Evolutionary conservation across 2,888 invertebrate species (phyloP).

Genomic region (Furcula furcula): DNA sequence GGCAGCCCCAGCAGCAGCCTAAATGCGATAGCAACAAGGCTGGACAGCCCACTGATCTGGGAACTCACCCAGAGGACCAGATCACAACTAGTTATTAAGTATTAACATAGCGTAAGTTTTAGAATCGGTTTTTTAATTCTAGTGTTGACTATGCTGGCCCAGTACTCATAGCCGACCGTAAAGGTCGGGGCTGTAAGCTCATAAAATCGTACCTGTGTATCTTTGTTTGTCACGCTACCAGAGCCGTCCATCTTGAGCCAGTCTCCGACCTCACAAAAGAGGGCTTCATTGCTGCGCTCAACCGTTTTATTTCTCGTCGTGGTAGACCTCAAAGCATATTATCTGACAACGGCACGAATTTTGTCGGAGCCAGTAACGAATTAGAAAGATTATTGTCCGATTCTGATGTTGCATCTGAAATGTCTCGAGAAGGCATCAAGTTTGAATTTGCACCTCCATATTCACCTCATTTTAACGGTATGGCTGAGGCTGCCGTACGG

Average conservation of each 20-base stretch:
- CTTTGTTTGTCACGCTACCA: slow-evolving; percentile 21
- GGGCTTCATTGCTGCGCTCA: slow-evolving; percentile 16
- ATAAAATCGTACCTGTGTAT: slow-evolving; percentile 21
- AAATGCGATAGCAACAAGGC: too few species aligned
- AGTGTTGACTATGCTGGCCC: slow-evolving; percentile 9
- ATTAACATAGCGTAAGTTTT: too few species aligned
- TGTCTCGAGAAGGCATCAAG: too few species aligned
- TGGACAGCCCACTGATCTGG: too few species aligned
- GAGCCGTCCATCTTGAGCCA: slow-evolving; percentile 19
- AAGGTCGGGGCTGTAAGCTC: slow-evolving; percentile 18
- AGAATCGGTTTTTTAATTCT: too few species aligned
- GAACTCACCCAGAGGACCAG: too few species aligned
- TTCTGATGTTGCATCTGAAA: too few species aligned
- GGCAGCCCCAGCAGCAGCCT: too few species aligned
- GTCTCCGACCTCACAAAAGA: slow-evolving; percentile 18
- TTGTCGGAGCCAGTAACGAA: slow-evolving; percentile 5
- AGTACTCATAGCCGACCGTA: slow-evolving; percentile 10
- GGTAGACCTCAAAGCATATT: slow-evolving; percentile 6
- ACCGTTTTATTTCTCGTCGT: slow-evolving; percentile 13
- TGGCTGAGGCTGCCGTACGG: slow-evolving; percentile 1
- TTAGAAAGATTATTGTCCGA: too few species aligned
- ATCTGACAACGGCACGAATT: slow-evolving; percentile 9
- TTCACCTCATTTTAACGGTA: not conserved
- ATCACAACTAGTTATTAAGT: too few species aligned
- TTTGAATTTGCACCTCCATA: too few species aligned